These are phyloP conservation scores for Tetrax tetrax DNA, from an alignment of 2,113 vertebrate species.

Conservation along the genomic window DNA sequence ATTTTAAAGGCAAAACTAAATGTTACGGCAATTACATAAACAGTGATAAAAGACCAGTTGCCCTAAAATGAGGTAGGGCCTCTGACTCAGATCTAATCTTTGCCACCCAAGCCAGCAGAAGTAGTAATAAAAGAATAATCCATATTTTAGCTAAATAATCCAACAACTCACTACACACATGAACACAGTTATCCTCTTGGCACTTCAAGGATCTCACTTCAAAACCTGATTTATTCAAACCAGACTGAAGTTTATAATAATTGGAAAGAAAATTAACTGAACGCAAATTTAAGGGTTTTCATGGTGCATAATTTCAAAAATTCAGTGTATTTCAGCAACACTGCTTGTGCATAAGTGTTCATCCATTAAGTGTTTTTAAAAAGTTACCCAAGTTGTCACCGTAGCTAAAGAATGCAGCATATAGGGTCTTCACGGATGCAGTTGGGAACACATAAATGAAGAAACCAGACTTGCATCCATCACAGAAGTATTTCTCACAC, in stretches of 20 bases:
- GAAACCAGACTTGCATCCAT: conserved; percentile 23
- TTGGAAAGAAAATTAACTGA: conserved; percentile 19
- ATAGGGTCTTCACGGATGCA: conserved; percentile 52
- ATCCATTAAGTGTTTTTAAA: background rate
- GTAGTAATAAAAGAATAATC: background rate
- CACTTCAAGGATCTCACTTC: conserved; percentile 45
- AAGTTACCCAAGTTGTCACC: conserved; percentile 27
- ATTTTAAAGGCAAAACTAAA: conserved; percentile 66
- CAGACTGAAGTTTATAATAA: conserved; percentile 42
- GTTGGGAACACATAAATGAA: conserved; percentile 10
- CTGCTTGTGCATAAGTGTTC: background rate
- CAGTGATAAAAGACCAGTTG: conserved; percentile 36
- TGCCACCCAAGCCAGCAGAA: conserved; percentile 45
- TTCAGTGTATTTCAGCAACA: conserved; percentile 38
- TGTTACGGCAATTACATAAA: conserved; percentile 38
- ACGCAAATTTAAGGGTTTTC: conserved; percentile 3
- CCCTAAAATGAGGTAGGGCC: conserved; percentile 54
- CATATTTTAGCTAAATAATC: background rate
- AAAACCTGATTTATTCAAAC: conserved; percentile 62
- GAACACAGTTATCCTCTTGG: conserved; percentile 45
- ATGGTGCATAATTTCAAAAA: background rate
- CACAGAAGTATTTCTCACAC: conserved; percentile 22
- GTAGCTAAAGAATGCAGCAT: conserved; percentile 64
- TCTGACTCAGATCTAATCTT: conserved; percentile 28
- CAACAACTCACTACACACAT: conserved; percentile 35